Evolutionary conservation across 2,113 vertebrate genomes (phyloP), one percentile per base, ranked within the genome.

Genomic region (Electrona antarctica): DNA sequence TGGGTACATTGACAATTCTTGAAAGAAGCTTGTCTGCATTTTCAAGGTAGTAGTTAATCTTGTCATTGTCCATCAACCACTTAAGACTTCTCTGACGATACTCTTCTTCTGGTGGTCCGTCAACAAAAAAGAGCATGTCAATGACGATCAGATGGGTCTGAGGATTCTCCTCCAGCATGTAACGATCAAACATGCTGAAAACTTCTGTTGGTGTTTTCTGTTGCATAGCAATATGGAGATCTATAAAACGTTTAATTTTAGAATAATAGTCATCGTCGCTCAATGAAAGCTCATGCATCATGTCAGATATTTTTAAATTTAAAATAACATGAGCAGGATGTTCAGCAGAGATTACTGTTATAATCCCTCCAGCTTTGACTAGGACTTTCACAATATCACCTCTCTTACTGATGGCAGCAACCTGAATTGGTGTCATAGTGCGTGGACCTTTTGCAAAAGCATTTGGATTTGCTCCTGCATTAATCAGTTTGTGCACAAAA

Each of bases 51-150:
- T 1, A 21, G 21, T 21, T 21, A 1, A 70, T 1, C 8, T 77
- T 83, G 0, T 0, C 67, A 8, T 47, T 70, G 7, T 90, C 71
- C 29, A 78, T 88, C 3, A 91, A 59, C 84, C 83, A 88, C 56
- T 50, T 80, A 0, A 86, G 82, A 52, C 77, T 13, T 6, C 0
- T 21, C n/a, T 75, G 58, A 1, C 0, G 41, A 64, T 88, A 91
- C 56, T 78, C 62, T 2, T 80, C 81, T 0, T 0, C 0, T 12
- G 0, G 0, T 5, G 0, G 1, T 1, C 67, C 79, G 64, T 0
- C 0, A 1, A 61, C 15, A 64, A 0, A 67, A 28, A 85, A 86
- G 0, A 80, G 70, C 0, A 0, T 0, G 69, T 92, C 89, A 73
- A 84, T 72, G 13, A 88, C 65, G 33, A 60, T 69, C 4, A 83